These are phyloP conservation scores for Anodontia alba DNA, from an alignment of 2,888 invertebrate species.

Conservation along the genomic window DNA sequence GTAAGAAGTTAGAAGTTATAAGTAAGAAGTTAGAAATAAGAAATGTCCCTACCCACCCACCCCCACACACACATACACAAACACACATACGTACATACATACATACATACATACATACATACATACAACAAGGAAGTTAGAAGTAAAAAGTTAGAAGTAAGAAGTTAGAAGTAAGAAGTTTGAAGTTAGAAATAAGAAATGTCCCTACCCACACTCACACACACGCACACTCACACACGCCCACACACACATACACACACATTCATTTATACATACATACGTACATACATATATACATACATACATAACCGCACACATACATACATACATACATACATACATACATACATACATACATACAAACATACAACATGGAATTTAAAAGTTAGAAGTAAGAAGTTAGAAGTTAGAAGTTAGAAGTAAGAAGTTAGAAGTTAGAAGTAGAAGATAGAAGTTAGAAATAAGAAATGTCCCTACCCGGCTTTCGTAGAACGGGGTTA, in stretches of 20 bases:
- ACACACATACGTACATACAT: slow-evolving; percentile 7
- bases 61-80: not conserved
- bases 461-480: no score
- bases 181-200: no score
- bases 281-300: not conserved
- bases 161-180: no score
- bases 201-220: no score
- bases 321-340: slow-evolving; percentile 7
- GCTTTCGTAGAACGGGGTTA: no score
- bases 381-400: no score
- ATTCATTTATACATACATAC: slow-evolving; percentile 2
- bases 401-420: no score
- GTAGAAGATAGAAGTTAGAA: no score
- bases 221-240: not conserved
- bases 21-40: no score
- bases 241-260: not conserved
- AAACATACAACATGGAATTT: not conserved
- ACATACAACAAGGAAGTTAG: not conserved
- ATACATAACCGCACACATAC: not conserved
- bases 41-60: not conserved
- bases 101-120: slow-evolving; percentile 7
- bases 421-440: no score
- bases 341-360: not conserved
- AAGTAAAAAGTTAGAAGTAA: no score
- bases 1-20: no score